Evolutionary conservation across 2,888 invertebrate species (phyloP), one percentile per base, ranked within the genome.

Genomic region (Seira sanloemensis): DNA sequence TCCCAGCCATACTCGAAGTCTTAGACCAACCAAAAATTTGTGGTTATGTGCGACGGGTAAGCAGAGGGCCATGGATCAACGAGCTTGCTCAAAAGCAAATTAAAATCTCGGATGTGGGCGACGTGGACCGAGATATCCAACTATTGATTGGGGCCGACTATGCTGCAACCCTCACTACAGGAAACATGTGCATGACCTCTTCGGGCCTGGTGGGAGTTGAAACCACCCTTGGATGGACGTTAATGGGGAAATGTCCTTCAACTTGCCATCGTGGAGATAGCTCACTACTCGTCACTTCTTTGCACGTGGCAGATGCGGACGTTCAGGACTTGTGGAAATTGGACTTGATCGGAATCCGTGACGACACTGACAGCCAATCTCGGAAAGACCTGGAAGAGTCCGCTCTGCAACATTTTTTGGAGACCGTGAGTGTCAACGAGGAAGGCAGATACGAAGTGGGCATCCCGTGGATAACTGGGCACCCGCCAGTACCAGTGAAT

Each of bases 381-480:
- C 18, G 72, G 46, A n/a, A 66, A 46, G 67, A 82, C 26, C 4
- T 78, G 5, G 65, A 79, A 65, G 21, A 68, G 27, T 18, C 50
- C 1, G 83, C 83, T 16, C 7, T 68, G 27, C 50, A 71, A 0
- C 69, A 86, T 65, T 86, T 82, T 46, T 1, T 25, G 0, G 23
- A 89, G 23, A 91, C 90, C 0, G 88, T 90, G 2, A 46, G 23
- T n/a, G n/a, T n/a, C n/a, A n/a, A n/a, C n/a, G n/a, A n/a, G n/a
- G n/a, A n/a, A n/a, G n/a, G n/a, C n/a, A 19, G 72, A n/a, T 72
- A 37, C n/a, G 16, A 23, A 24, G 72, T 72, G 4, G 23, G 7
- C 24, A 9, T 72, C 1, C 72, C 72, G 24, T 72, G 1, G 1
- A 9, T 72, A 1, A 54, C 46, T 9, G 72, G 54, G 21, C 72